Evolutionary conservation across 2,888 invertebrate species (phyloP), one percentile per base, ranked within the genome.

Genomic region (Sphaeridia pumilis): DNA sequence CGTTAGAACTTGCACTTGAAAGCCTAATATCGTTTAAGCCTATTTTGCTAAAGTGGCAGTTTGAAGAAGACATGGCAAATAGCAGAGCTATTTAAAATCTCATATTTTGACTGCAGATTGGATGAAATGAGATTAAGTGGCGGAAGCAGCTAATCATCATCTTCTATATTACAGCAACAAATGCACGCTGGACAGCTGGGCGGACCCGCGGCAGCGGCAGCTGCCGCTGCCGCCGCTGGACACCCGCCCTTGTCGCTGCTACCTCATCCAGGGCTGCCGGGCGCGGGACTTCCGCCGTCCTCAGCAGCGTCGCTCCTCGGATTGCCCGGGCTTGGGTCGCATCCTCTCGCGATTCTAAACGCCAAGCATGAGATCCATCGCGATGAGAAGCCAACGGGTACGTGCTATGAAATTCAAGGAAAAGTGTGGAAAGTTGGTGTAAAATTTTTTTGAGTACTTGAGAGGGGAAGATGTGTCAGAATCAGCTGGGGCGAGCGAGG

Each of bases 121-220:
- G n/a, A n/a, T n/a, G n/a, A n/a, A n/a, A n/a, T n/a, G n/a, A n/a
- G n/a, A n/a, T n/a, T n/a, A n/a, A n/a, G n/a, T n/a, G n/a, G n/a
- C n/a, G n/a, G n/a, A n/a, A n/a, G n/a, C n/a, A n/a, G n/a, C n/a
- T n/a, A n/a, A n/a, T n/a, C n/a, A n/a, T n/a, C n/a, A n/a, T n/a
- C n/a, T 49, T 42, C 12, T 25, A 43, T 22, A 42, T 67, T 84
- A 59, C 75, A 89, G 72, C 90, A 90, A 74, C 90, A 90, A 74
- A 88, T 90, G 87, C 90, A 90, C 71, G 88, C 87, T 31, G 88
- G 88, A 67, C 88, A 87, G 73, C 78, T 86, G 65, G 76, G 79
- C 44, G 83, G 82, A 59, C 66, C 73, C 66, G 66, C 69, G 78
- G 64, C 65, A 24, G 66, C 66, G 36, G 64, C 66, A 31, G 65